Base-by-base conservation (phyloP, 2,797 vertebrate genomes). In the Zenarchopterus dispar region DNA sequence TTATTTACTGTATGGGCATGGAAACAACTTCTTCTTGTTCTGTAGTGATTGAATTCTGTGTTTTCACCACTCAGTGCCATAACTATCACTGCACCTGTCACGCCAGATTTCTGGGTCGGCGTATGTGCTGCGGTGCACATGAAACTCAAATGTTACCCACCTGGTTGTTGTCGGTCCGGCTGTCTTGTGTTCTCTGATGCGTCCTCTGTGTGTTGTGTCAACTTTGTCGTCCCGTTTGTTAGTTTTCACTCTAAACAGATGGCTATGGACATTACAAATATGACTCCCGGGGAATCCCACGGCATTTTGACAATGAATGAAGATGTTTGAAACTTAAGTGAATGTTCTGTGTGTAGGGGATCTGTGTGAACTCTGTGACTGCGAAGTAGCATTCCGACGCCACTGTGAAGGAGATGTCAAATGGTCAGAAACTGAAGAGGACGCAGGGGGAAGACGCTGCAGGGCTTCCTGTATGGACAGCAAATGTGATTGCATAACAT, bases 151-250 rank as follows among this genome's bases (percentile, higher is more conserved):
- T 73, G 67, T 69, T 64, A 79, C 56, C 60, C 26, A n/a, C 41
- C 50, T 65, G 49, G 8, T 48, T 80, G 80, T 70, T 78, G 68
- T 83, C 49, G 56, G 81, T 84, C 77, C 75, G 77, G 73, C 65
- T 36, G 77, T 60, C 56, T 7, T 54, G 72, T 69, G 62, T 70
- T 84, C 73, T 73, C 45, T 19, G 78, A 83, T 85, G 86, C 71
- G 76, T 84, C 70, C 4, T 73, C 56, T 85, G 76, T 87, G 83
- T 94, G 90, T 93, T 93, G 76, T 93, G 92, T 92, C 89, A 93
- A 93, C 91, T 85, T 62, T 18, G 59, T 21, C 22, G 46, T 41
- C 58, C 56, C 60, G 66, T 70, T 45, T 6, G 5, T 43, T 58
- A 58, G 91, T 92, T 93, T 91, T 70, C 6, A 88, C 73, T 92